A percentile compares a stretch with the other conserved stretches of the same genome.
These are phyloP conservation scores for Saccopteryx bilineata DNA, from an alignment of 2,113 vertebrate genomes.

Conservation along the genomic window DNA sequence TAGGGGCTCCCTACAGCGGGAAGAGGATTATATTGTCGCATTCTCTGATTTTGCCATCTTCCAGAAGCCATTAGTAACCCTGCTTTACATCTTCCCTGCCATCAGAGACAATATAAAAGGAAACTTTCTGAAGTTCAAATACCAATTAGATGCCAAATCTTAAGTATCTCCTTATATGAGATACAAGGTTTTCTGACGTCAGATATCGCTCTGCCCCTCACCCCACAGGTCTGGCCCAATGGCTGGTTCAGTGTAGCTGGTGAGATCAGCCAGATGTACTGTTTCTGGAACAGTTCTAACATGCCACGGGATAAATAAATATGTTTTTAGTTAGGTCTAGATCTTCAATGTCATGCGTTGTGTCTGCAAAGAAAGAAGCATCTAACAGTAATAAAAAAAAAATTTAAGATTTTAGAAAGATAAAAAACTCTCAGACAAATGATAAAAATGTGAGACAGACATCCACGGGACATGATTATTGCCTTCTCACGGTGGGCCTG, in stretches of 20 bases:
- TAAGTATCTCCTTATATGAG: constrained; percentile 49
- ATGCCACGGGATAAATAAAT: neutral
- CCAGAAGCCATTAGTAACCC: neutral
- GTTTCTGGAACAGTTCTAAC: neutral
- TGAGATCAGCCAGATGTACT: neutral
- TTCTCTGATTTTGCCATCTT: neutral
- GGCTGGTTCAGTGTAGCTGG: neutral
- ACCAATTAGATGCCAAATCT: constrained; percentile 29
- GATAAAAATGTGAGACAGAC: neutral
- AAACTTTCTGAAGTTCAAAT: constrained; percentile 47
- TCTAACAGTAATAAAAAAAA: neutral
- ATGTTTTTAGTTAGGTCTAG: neutral
- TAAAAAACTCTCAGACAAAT: neutral
- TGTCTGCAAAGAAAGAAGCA: neutral
- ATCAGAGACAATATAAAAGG: neutral
- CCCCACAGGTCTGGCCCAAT: neutral
- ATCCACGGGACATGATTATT: neutral
- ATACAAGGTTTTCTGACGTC: neutral
- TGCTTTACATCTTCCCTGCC: neutral
- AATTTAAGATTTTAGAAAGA: neutral
- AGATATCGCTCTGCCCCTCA: neutral
- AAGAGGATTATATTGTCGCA: neutral
- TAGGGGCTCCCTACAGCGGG: neutral
- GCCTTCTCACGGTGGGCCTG: accelerated
- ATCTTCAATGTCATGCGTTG: neutral